Base-by-base conservation (phyloP, 2,113 vertebrate genomes). In the Trogon melanurus region DNA sequence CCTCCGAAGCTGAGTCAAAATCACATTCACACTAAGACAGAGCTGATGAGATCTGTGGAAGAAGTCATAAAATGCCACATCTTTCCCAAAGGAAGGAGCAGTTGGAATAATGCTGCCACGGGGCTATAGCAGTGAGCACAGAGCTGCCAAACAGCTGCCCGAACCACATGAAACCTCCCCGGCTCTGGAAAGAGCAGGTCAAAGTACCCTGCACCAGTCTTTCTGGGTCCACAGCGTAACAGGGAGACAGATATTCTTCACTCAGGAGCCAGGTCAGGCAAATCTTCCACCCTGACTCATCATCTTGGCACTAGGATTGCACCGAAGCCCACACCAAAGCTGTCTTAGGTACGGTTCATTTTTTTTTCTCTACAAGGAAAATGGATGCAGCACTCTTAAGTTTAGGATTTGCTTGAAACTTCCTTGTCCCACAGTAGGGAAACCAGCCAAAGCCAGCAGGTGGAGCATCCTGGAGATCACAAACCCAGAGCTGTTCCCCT, bases 131-230 rank as follows among this genome's bases (percentile, higher is more conserved):
- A 58, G 51, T 11, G 22, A 60, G 32, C 45, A 70, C 56, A 79
- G 80, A 57, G 57, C 41, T 71, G 53, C 25, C 76, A 48, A 26
- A 56, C 16, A 29, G 26, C 9, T 62, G 45, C 36, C 57, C 29
- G 45, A 84, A 32, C 21, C 21, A 64, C 16, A 36, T 22, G 18
- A 65, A 47, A 56, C 50, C 29, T 65, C 69, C 26, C 8, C 53
- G 85, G 70, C 65, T 53, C 74, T 78, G 45, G 41, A 47, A 32
- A 65, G 32, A 73, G 32, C 32, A 76, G 45, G 32, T 13, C 57
- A 21, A 74, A 48, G 67, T 13, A 45, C 21, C 1, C 1, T 2
- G 2, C 12, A 16, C 16, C n/a, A 30, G 25, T 12, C 10, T 19
- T 67, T 61, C 60, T 38, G 47, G 50, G 13, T 36, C 36, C 47